Percentiles rank a stretch among this genome's conserved stretches.
These are phyloP conservation scores for Drosophila atroscutellata DNA, from an alignment of 2,888 invertebrate species.

Conservation along the genomic window DNA sequence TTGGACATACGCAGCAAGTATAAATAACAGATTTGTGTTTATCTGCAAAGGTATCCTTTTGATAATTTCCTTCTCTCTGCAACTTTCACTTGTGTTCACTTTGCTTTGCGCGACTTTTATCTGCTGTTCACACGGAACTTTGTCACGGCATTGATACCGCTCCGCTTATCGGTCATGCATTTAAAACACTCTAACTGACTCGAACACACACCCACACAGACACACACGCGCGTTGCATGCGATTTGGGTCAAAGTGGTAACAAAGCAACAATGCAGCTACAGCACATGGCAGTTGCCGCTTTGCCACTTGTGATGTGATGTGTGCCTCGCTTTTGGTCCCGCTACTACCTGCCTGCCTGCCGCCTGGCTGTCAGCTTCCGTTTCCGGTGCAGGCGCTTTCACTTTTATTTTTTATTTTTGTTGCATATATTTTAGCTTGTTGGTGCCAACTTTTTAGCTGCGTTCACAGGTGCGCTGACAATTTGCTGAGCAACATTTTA, in stretches of 20 bases:
- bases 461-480: slow-evolving; percentile 44
- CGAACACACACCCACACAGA: slow-evolving; percentile 10
- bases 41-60: slow-evolving; percentile 32
- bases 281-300: slow-evolving; percentile 55
- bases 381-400: slow-evolving; percentile 40
- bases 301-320: slow-evolving; percentile 24
- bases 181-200: slow-evolving; percentile 15
- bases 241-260: slow-evolving; percentile 75
- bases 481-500: slow-evolving; percentile 41
- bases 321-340: slow-evolving; percentile 31
- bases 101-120: slow-evolving; percentile 42
- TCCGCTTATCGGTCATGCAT: slow-evolving; percentile 62
- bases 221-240: slow-evolving; percentile 34
- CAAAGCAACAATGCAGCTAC: slow-evolving; percentile 67
- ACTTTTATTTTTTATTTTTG: slow-evolving; percentile 36
- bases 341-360: slow-evolving; percentile 5
- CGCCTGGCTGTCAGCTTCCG: slow-evolving; percentile 36
- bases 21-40: slow-evolving; percentile 31
- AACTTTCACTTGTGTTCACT: slow-evolving; percentile 12
- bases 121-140: slow-evolving; percentile 48
- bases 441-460: slow-evolving; percentile 48
- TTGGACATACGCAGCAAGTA: slow-evolving; percentile 6
- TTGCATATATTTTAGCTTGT: slow-evolving; percentile 17
- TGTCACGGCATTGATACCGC: slow-evolving; percentile 60
- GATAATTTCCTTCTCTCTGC: background rate